A percentile compares a stretch with the other conserved stretches of the same genome.
Evolutionary conservation across 2,113 vertebrate species (phyloP).

Genomic region (Leptobrachium leishanense): DNA sequence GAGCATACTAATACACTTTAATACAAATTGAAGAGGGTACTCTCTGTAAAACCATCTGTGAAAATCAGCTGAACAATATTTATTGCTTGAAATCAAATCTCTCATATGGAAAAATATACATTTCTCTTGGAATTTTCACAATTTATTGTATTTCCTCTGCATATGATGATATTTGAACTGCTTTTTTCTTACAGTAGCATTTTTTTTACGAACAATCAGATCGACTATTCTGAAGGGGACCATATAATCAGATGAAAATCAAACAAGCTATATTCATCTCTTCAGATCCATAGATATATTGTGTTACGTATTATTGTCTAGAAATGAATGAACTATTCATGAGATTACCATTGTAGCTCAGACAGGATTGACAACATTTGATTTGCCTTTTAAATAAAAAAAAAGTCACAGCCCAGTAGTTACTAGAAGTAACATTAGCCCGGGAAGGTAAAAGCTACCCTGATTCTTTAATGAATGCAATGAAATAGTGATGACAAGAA

Average conservation of each 20-base stretch:
- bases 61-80: too few relatives aligned
- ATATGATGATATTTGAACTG: too few relatives aligned
- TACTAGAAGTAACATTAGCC: conserved; percentile 43
- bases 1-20: too few relatives aligned
- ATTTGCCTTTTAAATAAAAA: conserved; percentile 40
- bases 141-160: too few relatives aligned
- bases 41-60: too few relatives aligned
- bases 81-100: too few relatives aligned
- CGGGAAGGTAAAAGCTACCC: conserved; percentile 1
- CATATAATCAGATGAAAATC: background rate
- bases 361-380: conserved; percentile 39
- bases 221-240: background rate
- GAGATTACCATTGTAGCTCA: conserved; percentile 24
- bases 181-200: background rate
- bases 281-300: conserved; percentile 37
- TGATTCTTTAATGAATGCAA: conserved; percentile 37
- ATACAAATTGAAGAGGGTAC: too few relatives aligned
- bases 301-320: conserved; percentile 33
- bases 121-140: too few relatives aligned
- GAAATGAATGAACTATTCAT: conserved; percentile 45
- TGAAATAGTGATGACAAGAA: conserved; percentile 48
- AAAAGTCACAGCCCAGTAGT: conserved; percentile 44
- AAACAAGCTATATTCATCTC: conserved; percentile 1
- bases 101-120: too few relatives aligned
- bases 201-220: conserved; percentile 1